Evolutionary conservation across 2,888 invertebrate species (phyloP).

Genomic region (Spisula solida): DNA sequence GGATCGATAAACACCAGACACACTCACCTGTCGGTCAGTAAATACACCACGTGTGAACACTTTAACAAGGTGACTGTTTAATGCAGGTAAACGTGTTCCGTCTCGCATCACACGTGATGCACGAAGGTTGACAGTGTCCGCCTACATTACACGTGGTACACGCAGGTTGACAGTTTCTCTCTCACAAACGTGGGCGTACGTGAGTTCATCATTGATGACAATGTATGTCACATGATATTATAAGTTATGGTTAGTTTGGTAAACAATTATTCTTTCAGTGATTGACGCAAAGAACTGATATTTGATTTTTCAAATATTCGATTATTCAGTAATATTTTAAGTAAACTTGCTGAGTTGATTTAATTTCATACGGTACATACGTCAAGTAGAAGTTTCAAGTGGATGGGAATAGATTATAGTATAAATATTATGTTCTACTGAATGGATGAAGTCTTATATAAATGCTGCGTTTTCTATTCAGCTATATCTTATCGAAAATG

Average conservation of each 20-base stretch:
- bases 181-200: not conserved
- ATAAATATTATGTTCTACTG: not conserved
- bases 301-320: not conserved
- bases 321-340: constrained; percentile 20
- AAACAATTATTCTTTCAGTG: not conserved
- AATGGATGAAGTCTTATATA: not conserved
- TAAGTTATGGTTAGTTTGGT: not conserved
- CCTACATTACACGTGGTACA: no score
- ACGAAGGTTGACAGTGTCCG: no score
- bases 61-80: no score
- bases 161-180: no score
- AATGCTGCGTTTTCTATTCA: not conserved
- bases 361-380: not conserved
- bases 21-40: no score
- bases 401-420: not conserved
- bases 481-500: not conserved
- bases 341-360: not conserved
- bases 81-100: no score
- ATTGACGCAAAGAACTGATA: not conserved
- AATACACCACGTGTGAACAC: no score
- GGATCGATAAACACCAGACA: no score
- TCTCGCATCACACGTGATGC: no score
- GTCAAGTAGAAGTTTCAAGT: not conserved
- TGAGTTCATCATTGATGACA: not conserved
- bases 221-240: not conserved